Percentiles rank a stretch among this genome's conserved stretches.
Conservation (phyloP, 2,888 invertebrate genomes). For the Panzeria rudis region DNA sequence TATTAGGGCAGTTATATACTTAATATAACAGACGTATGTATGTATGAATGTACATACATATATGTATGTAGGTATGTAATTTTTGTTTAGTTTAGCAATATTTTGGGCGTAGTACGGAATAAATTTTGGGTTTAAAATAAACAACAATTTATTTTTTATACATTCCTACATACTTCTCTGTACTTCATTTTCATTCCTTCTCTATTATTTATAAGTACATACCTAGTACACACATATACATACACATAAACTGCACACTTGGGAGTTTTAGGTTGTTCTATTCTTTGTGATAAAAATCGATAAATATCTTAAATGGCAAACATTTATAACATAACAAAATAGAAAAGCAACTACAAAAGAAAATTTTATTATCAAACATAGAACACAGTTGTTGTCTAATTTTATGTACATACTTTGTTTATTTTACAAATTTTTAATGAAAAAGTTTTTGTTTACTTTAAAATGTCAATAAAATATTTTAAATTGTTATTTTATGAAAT, state of each 20-base stretch:
- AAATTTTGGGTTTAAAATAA: constrained; percentile 16
- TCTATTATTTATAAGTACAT: constrained; percentile 3
- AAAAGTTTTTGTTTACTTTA: constrained; percentile 35
- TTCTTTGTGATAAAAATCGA: constrained; percentile 67
- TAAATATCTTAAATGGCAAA: constrained; percentile 77
- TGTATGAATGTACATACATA: not conserved
- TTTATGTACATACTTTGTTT: not conserved
- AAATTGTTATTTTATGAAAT: not conserved
- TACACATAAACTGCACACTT: constrained; percentile 52
- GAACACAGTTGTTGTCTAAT: constrained; percentile 58
- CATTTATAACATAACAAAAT: constrained; percentile 78
- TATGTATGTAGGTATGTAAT: not conserved
- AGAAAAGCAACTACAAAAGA: constrained; percentile 36
- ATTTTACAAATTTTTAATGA: constrained; percentile 36
- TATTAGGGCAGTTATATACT: constrained; percentile 31
- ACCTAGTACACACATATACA: constrained; percentile 7
- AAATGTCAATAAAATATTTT: constrained; percentile 4
- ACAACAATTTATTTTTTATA: constrained; percentile 2
- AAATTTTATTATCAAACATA: constrained; percentile 57
- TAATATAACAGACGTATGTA: not conserved
- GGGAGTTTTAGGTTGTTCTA: constrained; percentile 52
- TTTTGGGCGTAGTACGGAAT: constrained; percentile 65
- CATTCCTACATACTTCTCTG: not conserved
- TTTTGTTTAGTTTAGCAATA: constrained; percentile 25
- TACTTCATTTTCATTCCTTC: not conserved